Conservation (phyloP, 2,113 vertebrate genomes). For the Cynocephalus volans region DNA sequence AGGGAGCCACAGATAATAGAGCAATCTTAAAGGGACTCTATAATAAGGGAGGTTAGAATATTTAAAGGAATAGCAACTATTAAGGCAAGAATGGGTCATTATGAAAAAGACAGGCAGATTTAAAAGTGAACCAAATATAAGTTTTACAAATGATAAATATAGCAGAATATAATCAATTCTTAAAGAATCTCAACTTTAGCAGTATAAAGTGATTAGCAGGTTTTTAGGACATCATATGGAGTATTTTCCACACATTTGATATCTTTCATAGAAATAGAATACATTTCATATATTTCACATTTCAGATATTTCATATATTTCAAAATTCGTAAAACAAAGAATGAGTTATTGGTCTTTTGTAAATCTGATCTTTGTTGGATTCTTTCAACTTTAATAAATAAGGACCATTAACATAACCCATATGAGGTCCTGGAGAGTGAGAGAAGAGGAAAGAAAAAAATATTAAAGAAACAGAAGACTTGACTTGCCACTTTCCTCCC, state of each 20-base stretch:
- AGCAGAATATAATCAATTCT: not conserved
- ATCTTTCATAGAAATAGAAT: not conserved
- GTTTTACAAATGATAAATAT: not conserved
- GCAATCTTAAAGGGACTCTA: not conserved
- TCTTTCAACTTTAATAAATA: conserved; percentile 49
- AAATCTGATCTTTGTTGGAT: conserved; percentile 45
- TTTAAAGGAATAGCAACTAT: not conserved
- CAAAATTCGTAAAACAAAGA: not conserved
- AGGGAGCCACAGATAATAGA: not conserved
- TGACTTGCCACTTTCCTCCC: not conserved
- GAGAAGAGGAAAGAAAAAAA: conserved; percentile 18
- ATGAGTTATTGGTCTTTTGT: not conserved
- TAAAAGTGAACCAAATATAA: not conserved
- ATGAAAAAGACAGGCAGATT: conserved; percentile 3
- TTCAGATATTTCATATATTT: too few relatives aligned
- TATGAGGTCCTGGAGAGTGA: not conserved
- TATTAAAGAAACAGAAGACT: conserved; percentile 12
- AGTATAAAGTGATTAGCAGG: not conserved
- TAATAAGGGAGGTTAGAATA: not conserved
- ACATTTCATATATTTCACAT: too few relatives aligned
- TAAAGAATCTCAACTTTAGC: not conserved
- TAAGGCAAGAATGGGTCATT: not conserved
- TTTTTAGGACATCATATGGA: not conserved
- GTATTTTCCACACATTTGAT: not conserved
- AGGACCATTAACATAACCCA: not conserved